Base-by-base conservation (phyloP, 2,113 vertebrate species). In the Takifugu bimaculatus region DNA sequence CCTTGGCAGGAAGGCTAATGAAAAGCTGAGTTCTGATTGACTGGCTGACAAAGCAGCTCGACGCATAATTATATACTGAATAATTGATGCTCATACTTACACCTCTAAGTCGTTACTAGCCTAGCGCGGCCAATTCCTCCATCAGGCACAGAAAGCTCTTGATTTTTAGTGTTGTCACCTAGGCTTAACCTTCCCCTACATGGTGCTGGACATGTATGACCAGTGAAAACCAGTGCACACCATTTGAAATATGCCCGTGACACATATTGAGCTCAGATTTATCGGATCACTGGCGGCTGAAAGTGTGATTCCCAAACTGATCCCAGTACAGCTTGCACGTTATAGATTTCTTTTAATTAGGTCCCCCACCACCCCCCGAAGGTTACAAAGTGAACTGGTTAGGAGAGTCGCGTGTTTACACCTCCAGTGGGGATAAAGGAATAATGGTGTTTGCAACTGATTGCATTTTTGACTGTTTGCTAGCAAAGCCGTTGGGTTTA, bases 1-100 rank as follows among this genome's bases (percentile, higher is more conserved):
- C 81, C 78, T 67, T 87, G 86, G 88, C 85, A 90, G 85, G 77
- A 60, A 48, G 59, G 65, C 78, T 88, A 90, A 90, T 90, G 86
- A 91, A 92, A 88, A 90, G 82, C 75, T 68, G 72, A 74, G 67
- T 74, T 85, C 82, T 87, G 88, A 90, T 80, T 83, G 88, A 87
- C 86, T 83, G 85, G 75, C 86, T 86, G 88, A 88, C 88, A 89
- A 83, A 85, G 68, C 73, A 69, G 81, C 77, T 77, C 77, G 53
- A 74, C 78, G 78, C 80, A 84, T 91, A 91, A 92, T 92, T 88
- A 86, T 67, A 70, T 77, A 79, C 76, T 92, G 75, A 91, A 91
- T 92, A 90, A 91, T 91, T 88, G 78, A 91, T 91, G 83, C 62
- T 68, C 60, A 57, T 66, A 72, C 78, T 82, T 77, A 80, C 69